Conservation (phyloP, 1,140 invertebrate species). For the Antheraea mylitta region DNA sequence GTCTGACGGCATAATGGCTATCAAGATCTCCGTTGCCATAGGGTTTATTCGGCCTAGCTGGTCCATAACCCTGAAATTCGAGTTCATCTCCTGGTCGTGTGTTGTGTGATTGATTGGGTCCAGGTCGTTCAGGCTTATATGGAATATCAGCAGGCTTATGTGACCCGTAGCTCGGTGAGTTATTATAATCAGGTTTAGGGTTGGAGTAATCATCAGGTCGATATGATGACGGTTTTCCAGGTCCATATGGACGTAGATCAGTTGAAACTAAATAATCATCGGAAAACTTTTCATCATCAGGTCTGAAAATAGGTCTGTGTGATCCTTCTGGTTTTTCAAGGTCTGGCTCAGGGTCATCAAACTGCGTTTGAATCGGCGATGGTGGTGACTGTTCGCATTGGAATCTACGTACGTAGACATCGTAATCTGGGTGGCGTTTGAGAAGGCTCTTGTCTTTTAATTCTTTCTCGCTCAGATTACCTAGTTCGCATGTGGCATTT, state of each 20-base stretch:
- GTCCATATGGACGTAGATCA: constrained; percentile 40
- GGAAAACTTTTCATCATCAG: constrained; percentile 52
- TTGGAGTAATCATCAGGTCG: constrained; percentile 57
- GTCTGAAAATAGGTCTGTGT: constrained; percentile 54
- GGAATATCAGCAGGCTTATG: constrained; percentile 59
- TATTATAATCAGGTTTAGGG: constrained; percentile 49
- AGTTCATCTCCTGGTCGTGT: constrained; percentile 28
- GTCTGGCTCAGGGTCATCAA: constrained; percentile 36
- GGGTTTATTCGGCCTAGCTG: constrained; percentile 8
- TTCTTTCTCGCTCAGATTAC: constrained; percentile 53
- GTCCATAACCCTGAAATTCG: not conserved
- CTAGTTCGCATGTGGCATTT: constrained; percentile 64
- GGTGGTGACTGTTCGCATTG: constrained; percentile 62
- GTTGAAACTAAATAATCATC: constrained; percentile 37
- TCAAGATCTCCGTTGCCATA: constrained; percentile 38
- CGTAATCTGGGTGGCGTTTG: constrained; percentile 57
- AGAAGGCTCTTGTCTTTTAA: constrained; percentile 56
- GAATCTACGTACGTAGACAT: constrained; percentile 57
- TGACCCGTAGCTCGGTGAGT: constrained; percentile 54
- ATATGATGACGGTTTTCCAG: constrained; percentile 34
- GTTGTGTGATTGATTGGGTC: constrained; percentile 26
- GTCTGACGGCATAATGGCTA: constrained; percentile 58
- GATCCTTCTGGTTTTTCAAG: constrained; percentile 19
- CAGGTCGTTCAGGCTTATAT: constrained; percentile 43
- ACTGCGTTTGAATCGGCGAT: constrained; percentile 48